Evolutionary conservation across 1,140 invertebrate species (phyloP).

Genomic region (Harpegnathos saltator): DNA sequence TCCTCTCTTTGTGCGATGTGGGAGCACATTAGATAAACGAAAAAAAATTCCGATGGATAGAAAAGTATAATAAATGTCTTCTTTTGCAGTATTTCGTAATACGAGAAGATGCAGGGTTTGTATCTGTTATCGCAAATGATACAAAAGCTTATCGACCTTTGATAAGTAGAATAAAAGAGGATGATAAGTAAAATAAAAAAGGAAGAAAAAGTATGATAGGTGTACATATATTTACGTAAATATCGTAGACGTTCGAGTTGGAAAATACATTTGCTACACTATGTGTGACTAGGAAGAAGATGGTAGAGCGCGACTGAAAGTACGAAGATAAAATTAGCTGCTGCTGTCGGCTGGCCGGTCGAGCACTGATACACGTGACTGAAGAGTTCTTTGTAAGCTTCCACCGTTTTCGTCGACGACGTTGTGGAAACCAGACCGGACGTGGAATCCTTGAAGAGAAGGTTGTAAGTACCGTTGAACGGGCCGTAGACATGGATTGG

Average conservation of each 20-base stretch:
- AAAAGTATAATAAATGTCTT: conserved; percentile 37
- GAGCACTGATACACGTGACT: conserved; percentile 79
- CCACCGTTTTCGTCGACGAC: conserved; percentile 66
- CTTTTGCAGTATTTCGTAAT: conserved; percentile 14
- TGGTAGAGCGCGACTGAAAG: conserved; percentile 29
- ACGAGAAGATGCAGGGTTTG: not conserved
- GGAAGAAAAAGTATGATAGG: too few relatives aligned
- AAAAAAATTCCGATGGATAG: conserved; percentile 3
- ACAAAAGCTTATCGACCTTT: not conserved
- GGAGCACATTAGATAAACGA: not conserved
- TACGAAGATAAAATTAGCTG: conserved; percentile 34
- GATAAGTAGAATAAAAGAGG: conserved; percentile 4
- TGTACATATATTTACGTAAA: conserved; percentile 3
- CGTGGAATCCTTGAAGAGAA: conserved; percentile 88
- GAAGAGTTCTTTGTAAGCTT: conserved; percentile 82
- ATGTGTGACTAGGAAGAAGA: conserved; percentile 27
- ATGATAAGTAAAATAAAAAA: too few relatives aligned
- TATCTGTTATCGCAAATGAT: not conserved
- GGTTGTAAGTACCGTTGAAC: conserved; percentile 85
- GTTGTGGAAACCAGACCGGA: conserved; percentile 84
- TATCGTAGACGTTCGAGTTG: not conserved
- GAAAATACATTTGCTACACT: not conserved
- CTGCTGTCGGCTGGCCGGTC: not conserved
- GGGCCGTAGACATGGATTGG: conserved; percentile 83
- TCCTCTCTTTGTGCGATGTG: not conserved